Evolutionary conservation across 92 coral and sea anemone species (phyloP), one percentile per base, ranked within the genome.

Genomic region (Hydrozoanthus gracilis): DNA sequence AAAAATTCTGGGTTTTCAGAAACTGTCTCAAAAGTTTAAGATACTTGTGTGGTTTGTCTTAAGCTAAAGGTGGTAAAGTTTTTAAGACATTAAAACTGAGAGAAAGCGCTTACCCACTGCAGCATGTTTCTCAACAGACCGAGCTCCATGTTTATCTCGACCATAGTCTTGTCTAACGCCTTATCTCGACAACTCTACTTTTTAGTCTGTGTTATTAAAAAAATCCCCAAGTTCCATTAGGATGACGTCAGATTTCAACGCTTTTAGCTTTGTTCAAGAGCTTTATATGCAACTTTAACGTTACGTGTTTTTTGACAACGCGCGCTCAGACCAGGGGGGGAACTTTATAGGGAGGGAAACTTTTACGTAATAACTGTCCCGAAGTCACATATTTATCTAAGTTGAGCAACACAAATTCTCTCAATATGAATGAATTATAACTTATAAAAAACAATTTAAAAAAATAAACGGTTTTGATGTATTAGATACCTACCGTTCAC

Each of bases 241-340:
- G 13, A 65, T 80, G 85, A 80, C 85, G 85, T 80, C 85, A 80
- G 72, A 5, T 46, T 5, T 17, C 9, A 4, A 10, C 61, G 14
- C 85, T 80, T 65, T 80, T 74, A 80, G 85, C 8, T 64, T 49
- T 14, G 73, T 80, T 80, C 8, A 5, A 65, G 85, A 47, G 47
- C 69, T 8, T 4, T 6, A 9, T 18, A 13, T 62, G 10, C 44
- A 45, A n/a, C 13, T 27, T n/a, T 8, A 2, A 15, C 15, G 52
- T 6, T 45, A 44, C 45, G 56, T 16, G 8, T 6, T 35, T 4
- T 12, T 44, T 60, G 14, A 13, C 6, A 8, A 18, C 66, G 82
- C 35, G 69, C 15, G 69, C 67, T 51, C 82, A 55, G 69, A 45
- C 3, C 14, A 65, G 76, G 50, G 76, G 13, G 7, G 5, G 1